Conservation (phyloP, 2,888 invertebrate species). For the Idaea straminata region DNA sequence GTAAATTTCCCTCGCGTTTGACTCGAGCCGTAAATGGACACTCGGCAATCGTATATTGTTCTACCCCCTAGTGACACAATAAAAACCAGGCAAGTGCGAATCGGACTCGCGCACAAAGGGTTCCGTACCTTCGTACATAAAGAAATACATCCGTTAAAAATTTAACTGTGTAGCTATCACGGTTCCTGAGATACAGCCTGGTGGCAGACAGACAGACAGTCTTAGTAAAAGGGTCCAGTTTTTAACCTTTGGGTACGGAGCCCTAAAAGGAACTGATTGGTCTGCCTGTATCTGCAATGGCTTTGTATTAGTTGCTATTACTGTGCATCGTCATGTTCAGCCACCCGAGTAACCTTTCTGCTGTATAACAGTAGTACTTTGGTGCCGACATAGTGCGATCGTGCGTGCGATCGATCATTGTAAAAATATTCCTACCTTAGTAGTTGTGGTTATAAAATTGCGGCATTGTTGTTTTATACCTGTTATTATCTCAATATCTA, state of each 20-base stretch:
- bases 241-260: too few species aligned
- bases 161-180: too few species aligned
- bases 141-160: too few species aligned
- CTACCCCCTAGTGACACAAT: background rate
- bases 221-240: too few species aligned
- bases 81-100: too few species aligned
- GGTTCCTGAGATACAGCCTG: too few species aligned
- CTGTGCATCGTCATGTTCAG: background rate
- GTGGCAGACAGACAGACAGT: too few species aligned
- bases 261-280: background rate
- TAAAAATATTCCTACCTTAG: background rate
- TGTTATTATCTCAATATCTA: background rate
- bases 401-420: slow-evolving; percentile 41
- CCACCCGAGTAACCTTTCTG: slow-evolving; percentile 25
- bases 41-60: background rate
- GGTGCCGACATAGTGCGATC: slow-evolving; percentile 48
- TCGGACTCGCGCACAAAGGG: too few species aligned
- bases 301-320: background rate
- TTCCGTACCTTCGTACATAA: too few species aligned
- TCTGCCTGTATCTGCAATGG: background rate
- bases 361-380: slow-evolving; percentile 46
- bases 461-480: background rate
- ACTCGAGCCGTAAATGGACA: background rate
- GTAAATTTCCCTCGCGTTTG: too few species aligned
- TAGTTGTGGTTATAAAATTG: slow-evolving; percentile 17